A percentile compares a stretch with the other conserved stretches of the same genome.
Evolutionary conservation across 2,888 invertebrate species (phyloP).

Genomic region (Aporophyla nigra): DNA sequence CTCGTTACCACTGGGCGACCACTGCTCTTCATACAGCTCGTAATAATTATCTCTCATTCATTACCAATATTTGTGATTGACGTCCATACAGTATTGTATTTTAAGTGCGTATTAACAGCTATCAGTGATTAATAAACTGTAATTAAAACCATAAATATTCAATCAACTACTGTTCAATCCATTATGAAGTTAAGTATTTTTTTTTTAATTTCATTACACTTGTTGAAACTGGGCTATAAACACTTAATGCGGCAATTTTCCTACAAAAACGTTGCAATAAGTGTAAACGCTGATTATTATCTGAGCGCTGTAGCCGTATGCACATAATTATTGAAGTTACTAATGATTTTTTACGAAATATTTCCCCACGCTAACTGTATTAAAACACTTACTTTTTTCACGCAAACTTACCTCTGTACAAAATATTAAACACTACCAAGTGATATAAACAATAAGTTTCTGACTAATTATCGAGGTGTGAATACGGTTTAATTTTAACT

Average conservation of each 20-base stretch:
- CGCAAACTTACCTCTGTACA: constrained; percentile 20
- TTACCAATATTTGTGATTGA: constrained; percentile 10
- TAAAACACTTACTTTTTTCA: constrained; percentile 13
- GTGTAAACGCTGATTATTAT: constrained; percentile 64
- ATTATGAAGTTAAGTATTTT: constrained; percentile 33
- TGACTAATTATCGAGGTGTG: not conserved
- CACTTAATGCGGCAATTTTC: constrained; percentile 51
- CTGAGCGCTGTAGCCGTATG: constrained; percentile 47
- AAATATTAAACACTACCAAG: not conserved
- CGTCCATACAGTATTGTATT: not conserved
- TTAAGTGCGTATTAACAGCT: constrained; percentile 28
- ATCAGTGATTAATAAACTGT: constrained; percentile 36
- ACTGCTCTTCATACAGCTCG: not conserved
- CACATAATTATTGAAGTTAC: constrained; percentile 57
- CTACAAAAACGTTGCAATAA: constrained; percentile 57
- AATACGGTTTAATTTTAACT: not conserved
- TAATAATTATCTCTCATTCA: not conserved
- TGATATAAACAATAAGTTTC: not conserved
- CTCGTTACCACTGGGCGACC: too few relatives aligned
- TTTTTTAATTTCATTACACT: constrained; percentile 36
- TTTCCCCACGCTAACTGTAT: constrained; percentile 35
- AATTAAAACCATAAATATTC: constrained; percentile 50
- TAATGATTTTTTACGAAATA: constrained; percentile 62
- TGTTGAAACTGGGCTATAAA: constrained; percentile 51
- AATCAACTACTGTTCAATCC: constrained; percentile 16